These are phyloP conservation scores for Danio albolineatus DNA, from an alignment of 2,797 vertebrate species.

Conservation along the genomic window DNA sequence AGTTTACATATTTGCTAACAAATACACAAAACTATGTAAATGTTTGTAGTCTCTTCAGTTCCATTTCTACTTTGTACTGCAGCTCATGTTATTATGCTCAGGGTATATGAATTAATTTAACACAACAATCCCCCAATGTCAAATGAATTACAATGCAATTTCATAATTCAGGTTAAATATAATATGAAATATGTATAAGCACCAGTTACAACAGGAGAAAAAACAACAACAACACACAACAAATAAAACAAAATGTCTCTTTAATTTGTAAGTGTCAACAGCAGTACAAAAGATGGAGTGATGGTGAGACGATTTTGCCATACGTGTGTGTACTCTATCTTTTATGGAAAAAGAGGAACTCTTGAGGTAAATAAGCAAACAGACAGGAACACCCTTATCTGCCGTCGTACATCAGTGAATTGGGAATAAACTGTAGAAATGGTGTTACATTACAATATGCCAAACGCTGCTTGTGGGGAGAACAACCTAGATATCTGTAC, in stretches of 20 bases:
- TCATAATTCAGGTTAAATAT: background rate
- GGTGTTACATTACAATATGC: conserved; percentile 88
- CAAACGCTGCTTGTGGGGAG: conserved; percentile 90
- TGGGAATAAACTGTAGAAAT: conserved; percentile 87
- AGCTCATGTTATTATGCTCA: background rate
- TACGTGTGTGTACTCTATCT: conserved; percentile 70
- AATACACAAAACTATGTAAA: conserved; percentile 27
- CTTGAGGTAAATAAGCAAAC: conserved; percentile 99
- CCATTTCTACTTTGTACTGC: background rate
- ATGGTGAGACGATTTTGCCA: conserved; percentile 90
- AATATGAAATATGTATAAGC: background rate
- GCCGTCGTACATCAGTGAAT: conserved; percentile 84
- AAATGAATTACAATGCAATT: conserved; percentile 8
- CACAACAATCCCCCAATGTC: background rate
- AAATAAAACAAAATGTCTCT: conserved; percentile 99
- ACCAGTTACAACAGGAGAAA: background rate
- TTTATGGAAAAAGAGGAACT: conserved; percentile 95
- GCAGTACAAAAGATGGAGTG: conserved; percentile 99
- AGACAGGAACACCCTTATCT: conserved; percentile 90
- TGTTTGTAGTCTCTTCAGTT: conserved; percentile 15
- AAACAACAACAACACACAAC: conserved; percentile 60
- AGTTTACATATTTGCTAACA: conserved; percentile 11
- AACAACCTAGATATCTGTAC: conserved; percentile 78
- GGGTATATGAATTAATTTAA: conserved; percentile 2
- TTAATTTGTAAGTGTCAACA: conserved; percentile 99